A percentile compares a stretch with the other conserved stretches of the same genome.
phyloP scores from a whole-genome alignment of 2,113 vertebrate species.

The Phalacrocorax brasilianus region DNA sequence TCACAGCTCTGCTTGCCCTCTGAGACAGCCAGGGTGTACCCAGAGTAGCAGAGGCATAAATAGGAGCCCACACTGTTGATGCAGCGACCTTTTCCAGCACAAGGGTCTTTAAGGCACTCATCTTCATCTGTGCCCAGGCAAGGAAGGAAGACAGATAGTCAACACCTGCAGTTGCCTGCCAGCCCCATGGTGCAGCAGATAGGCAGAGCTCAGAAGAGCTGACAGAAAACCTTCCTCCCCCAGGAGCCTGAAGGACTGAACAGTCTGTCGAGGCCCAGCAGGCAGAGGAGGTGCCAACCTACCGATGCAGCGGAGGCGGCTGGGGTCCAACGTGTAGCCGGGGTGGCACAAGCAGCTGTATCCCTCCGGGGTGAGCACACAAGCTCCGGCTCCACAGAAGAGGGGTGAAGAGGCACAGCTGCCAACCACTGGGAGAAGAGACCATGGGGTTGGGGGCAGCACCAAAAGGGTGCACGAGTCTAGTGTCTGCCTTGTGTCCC shows the following conservation, averaged over 20 bases:
- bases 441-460: neutral
- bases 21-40: conserved; percentile 78
- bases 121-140: conserved; percentile 79
- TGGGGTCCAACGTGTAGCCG: conserved; percentile 78
- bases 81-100: conserved; percentile 84
- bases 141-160: neutral
- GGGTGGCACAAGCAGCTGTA: conserved; percentile 87
- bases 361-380: conserved; percentile 78
- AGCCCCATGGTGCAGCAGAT: neutral
- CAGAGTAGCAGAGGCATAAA: conserved; percentile 85
- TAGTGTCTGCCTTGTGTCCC: neutral
- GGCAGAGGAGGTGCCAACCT: neutral
- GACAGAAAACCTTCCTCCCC: neutral
- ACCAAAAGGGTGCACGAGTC: neutral
- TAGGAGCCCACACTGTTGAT: conserved; percentile 88
- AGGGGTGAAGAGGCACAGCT: conserved; percentile 73
- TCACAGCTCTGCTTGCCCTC: conserved; percentile 84
- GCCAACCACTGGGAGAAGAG: conserved; percentile 5
- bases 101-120: conserved; percentile 86
- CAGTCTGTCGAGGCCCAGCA: accelerated
- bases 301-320: conserved; percentile 83
- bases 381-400: conserved; percentile 84
- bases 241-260: neutral
- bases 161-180: neutral
- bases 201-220: neutral